A percentile compares a stretch with the other conserved stretches of the same genome.
Conservation (phyloP, 2,888 invertebrate genomes). For the Orthosia cruda region DNA sequence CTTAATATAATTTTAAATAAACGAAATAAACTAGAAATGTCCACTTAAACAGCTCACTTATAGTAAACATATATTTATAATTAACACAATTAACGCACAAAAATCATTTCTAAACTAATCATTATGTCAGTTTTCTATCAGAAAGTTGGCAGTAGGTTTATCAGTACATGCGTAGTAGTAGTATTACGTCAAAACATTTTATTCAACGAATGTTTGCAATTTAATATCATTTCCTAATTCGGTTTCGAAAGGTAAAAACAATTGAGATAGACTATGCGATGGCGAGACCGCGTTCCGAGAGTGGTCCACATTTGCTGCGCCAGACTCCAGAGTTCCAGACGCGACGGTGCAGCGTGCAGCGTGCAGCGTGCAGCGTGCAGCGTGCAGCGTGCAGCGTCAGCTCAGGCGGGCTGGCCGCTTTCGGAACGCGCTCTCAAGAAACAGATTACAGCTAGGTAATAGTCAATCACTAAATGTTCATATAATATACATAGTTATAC, state of each 20-base stretch:
- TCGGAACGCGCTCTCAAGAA: conserved; percentile 67
- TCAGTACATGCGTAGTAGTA: conserved; percentile 81
- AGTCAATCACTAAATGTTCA: conserved; percentile 73
- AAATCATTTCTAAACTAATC: conserved; percentile 84
- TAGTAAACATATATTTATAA: conserved; percentile 87
- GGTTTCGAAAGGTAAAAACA: conserved; percentile 78
- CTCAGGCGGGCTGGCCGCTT: too few relatives aligned
- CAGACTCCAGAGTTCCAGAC: too few relatives aligned
- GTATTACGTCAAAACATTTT: conserved; percentile 73
- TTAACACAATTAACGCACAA: conserved; percentile 89
- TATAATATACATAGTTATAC: conserved; percentile 76
- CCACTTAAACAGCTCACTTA: conserved; percentile 88
- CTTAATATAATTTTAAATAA: conserved; percentile 87
- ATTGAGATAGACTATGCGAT: conserved; percentile 72
- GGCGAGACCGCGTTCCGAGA: conserved; percentile 64
- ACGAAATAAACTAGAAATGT: conserved; percentile 89
- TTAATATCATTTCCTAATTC: conserved; percentile 88
- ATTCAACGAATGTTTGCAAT: conserved; percentile 79
- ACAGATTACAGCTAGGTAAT: conserved; percentile 78
- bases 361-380: too few relatives aligned
- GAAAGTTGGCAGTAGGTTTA: conserved; percentile 89
- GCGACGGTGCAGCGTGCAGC: not conserved
- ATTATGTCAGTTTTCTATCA: conserved; percentile 81
- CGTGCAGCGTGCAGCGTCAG: too few relatives aligned
- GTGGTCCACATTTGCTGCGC: not conserved